A percentile compares a stretch with the other conserved stretches of the same genome.
These are phyloP conservation scores for Cardiocondyla obscurior DNA, from an alignment of 1,140 invertebrate species.

Conservation along the genomic window DNA sequence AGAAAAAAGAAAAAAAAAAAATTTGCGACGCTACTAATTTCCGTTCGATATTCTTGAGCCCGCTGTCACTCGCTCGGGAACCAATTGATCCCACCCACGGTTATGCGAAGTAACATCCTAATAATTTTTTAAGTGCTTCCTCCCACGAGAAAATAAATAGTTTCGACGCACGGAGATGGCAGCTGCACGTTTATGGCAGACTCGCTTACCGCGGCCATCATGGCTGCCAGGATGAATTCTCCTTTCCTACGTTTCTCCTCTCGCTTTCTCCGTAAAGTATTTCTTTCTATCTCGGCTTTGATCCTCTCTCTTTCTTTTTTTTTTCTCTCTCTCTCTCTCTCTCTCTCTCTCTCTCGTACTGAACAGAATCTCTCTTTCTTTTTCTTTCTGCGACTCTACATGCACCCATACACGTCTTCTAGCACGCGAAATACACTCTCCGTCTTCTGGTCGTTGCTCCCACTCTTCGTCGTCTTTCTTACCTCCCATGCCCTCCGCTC, in stretches of 20 bases:
- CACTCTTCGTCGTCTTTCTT: constrained; percentile 43
- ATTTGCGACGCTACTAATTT: constrained; percentile 26
- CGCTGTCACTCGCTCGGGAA: neutral
- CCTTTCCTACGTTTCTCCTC: constrained; percentile 2
- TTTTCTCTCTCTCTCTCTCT: constrained; percentile 1
- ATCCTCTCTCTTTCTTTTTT: neutral
- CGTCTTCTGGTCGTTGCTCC: constrained; percentile 56
- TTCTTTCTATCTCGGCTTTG: neutral
- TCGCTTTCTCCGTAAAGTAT: neutral
- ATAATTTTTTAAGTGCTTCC: constrained; percentile 28
- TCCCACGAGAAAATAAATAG: constrained; percentile 32
- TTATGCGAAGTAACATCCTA: neutral
- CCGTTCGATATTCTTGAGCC: constrained; percentile 11
- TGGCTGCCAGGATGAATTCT: constrained; percentile 55
- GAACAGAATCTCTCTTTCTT: constrained; percentile 1
- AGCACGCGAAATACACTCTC: constrained; percentile 33
- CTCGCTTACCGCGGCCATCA: constrained; percentile 42
- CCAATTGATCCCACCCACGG: constrained; percentile 5
- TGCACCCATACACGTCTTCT: constrained; percentile 13
- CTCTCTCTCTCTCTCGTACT: constrained; percentile 17
- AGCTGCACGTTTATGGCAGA: constrained; percentile 44
- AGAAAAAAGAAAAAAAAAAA: too few relatives aligned
- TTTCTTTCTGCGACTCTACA: constrained; percentile 20
- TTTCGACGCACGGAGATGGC: constrained; percentile 1
- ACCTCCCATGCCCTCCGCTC: constrained; percentile 36